Evolutionary conservation across 2,797 vertebrate genomes (phyloP).

Genomic region (Anomalospiza imberbis): DNA sequence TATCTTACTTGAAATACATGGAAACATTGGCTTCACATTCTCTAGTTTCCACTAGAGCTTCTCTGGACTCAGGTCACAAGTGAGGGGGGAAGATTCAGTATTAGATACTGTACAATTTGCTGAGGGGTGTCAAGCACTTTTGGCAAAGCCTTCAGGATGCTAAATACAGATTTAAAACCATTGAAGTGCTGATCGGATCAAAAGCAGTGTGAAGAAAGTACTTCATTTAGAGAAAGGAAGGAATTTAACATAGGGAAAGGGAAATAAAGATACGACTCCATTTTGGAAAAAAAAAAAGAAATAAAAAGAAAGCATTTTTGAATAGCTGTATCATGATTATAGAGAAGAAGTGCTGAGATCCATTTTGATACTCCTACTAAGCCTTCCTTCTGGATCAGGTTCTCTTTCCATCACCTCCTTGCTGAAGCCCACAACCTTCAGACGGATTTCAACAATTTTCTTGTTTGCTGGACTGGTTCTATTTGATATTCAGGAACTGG

Average conservation of each 20-base stretch:
- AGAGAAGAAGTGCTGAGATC: not conserved
- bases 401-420: not conserved
- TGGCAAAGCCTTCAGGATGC: not conserved
- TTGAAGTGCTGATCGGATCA: fast-evolving
- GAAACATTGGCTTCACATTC: not conserved
- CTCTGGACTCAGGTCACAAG: not conserved
- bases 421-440: not conserved
- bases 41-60: not conserved
- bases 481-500: not conserved
- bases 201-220: not conserved
- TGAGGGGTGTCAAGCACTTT: not conserved
- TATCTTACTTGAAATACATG: conserved; percentile 9
- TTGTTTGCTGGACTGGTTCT: not conserved
- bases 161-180: not conserved
- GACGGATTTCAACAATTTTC: not conserved
- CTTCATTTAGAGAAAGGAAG: not conserved
- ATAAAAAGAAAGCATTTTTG: not conserved
- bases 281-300: not conserved
- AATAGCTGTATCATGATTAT: not conserved
- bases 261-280: not conserved
- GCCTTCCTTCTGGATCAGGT: not conserved
- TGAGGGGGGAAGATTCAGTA: not conserved
- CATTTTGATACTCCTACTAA: not conserved
- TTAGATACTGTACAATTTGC: not conserved
- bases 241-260: not conserved